Percentiles rank a stretch among this genome's conserved stretches.
Evolutionary conservation across 1,140 invertebrate genomes (phyloP).

Genomic region (Physella acuta): DNA sequence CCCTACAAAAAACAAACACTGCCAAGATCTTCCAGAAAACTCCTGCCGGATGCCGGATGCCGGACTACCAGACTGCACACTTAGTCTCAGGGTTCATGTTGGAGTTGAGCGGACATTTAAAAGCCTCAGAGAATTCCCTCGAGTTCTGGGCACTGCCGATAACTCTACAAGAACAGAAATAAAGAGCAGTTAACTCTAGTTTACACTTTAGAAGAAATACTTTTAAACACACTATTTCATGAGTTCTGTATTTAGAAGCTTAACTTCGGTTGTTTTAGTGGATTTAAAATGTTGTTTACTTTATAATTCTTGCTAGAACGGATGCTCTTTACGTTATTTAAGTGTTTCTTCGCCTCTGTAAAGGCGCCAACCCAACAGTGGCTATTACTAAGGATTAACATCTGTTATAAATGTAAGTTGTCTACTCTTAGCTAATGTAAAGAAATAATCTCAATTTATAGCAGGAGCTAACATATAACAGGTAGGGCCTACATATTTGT

Average conservation of each 20-base stretch:
- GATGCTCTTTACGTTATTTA: neutral
- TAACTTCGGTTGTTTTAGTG: neutral
- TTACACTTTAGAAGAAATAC: neutral
- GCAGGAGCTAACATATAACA: too few species aligned
- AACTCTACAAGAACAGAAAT: neutral
- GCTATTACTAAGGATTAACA: too few species aligned
- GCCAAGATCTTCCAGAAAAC: too few species aligned
- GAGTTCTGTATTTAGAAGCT: neutral
- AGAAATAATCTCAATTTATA: too few species aligned
- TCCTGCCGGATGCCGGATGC: too few species aligned
- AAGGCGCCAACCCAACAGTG: too few species aligned
- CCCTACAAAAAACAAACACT: too few species aligned
- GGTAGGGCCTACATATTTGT: too few species aligned
- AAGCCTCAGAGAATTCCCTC: neutral
- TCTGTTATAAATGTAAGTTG: too few species aligned
- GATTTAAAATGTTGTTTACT: neutral
- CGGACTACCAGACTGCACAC: neutral
- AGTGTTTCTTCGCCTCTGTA: neutral
- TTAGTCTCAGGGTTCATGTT: neutral
- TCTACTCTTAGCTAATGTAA: too few species aligned
- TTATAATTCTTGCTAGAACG: neutral
- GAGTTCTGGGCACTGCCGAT: constrained; percentile 4
- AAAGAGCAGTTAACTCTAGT: neutral
- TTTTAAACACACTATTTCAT: neutral
- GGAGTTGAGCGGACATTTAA: neutral